Evolutionary conservation across 1,140 invertebrate species (phyloP), one percentile per base, ranked within the genome.

Genomic region (Drosophila biarmipes): DNA sequence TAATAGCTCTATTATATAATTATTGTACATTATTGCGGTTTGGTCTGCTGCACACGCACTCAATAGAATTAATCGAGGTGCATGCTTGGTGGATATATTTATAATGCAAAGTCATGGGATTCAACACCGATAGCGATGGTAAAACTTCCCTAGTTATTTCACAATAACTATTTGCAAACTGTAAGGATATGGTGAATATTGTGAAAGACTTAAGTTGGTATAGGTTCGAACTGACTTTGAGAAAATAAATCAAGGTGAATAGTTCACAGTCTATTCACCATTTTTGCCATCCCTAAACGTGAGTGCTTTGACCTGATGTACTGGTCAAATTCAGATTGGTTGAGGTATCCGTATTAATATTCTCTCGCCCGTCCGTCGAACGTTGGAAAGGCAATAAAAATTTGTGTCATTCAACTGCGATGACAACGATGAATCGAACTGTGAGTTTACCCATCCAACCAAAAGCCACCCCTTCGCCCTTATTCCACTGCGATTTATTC

Each of bases 1-100:
- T 87, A 87, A 87, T 87, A 76, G 82, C 69, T 89, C 84, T 61
- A 87, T 89, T 87, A 87, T 87, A 89, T 87, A 87, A 89, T 87
- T 87, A 87, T 87, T 78, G 59, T 82, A 56, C 79, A 87, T 86
- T 86, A 86, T 82, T 87, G 56, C 43, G 61, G 31, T 54, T 62
- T 62, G 71, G 61, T 53, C 72, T 80, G 59, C 54, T 57, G 51
- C 53, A 73, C 72, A 62, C 66, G 43, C 57, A 69, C 40, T 63
- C 17, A 11, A 15, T 40, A 19, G 31, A 19, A 58, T 35, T 24
- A 17, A 49, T 14, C 27, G n/a, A 4, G 10, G 15, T 29, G 15
- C 24, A 34, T 45, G 21, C 6, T n/a, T 6, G n/a, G 5, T 27
- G n/a, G 48, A 31, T n/a, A 45, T 31, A 38, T 29, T 19, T 15